phyloP scores from a whole-genome alignment of 2,888 invertebrate genomes.

The Drosophila pseudotalamancana region DNA sequence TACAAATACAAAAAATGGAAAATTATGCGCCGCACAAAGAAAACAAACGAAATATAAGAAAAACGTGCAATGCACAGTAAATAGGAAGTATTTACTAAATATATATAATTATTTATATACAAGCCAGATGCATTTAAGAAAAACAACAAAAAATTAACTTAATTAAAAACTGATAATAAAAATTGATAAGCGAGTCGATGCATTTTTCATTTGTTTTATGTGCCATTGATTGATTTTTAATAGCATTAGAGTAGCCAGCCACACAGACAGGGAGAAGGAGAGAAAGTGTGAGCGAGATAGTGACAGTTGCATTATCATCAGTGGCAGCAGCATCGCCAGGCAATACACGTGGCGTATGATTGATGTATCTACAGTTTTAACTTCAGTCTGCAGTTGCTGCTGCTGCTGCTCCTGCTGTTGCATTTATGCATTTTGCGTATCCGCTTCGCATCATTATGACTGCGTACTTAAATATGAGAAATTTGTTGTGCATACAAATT shows the following conservation, averaged over 20 bases:
- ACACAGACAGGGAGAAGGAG: constrained; percentile 1
- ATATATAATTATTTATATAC: constrained; percentile 1
- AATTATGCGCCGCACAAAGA: constrained; percentile 22
- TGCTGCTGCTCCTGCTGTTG: constrained; percentile 43
- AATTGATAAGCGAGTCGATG: constrained; percentile 32
- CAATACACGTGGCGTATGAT: constrained; percentile 73
- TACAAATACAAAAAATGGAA: constrained; percentile 8
- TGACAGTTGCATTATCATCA: constrained; percentile 38
- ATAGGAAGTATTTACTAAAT: constrained; percentile 64
- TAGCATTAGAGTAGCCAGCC: constrained; percentile 62
- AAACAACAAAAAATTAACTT: constrained; percentile 33
- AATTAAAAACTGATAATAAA: constrained; percentile 70
- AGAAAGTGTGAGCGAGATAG: no score
- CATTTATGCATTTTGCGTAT: constrained; percentile 77
- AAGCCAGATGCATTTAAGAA: constrained; percentile 23
- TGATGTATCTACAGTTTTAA: constrained; percentile 62
- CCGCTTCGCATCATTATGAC: constrained; percentile 70
- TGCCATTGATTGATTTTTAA: constrained; percentile 76
- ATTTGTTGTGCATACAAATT: constrained; percentile 79
- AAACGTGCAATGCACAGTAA: constrained; percentile 59
- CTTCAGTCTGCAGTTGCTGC: constrained; percentile 25
- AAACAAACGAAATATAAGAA: constrained; percentile 10
- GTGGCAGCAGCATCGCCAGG: constrained; percentile 50
- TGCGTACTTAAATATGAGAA: constrained; percentile 75
- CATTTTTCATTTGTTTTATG: constrained; percentile 72